Evolutionary conservation across 2,113 vertebrate species (phyloP), one percentile per base, ranked within the genome.

Genomic region (Dipodomys spectabilis): DNA sequence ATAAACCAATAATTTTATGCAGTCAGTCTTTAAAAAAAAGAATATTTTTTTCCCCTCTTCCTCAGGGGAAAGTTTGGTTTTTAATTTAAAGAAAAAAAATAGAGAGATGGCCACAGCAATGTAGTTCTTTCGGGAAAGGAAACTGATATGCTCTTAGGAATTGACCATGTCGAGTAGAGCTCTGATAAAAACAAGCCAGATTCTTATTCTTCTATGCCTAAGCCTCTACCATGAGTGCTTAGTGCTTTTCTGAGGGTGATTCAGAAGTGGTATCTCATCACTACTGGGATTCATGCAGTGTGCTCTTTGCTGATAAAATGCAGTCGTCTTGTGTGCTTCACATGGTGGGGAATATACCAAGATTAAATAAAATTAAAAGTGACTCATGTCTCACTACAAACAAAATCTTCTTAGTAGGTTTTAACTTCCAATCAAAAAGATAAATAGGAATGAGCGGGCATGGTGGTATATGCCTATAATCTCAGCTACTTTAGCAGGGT

Each of bases 281-380:
- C 73, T 73, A 5, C 39, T 82, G 39, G 65, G 53, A 44, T 77
- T 27, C 82, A 27, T 49, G 20, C 73, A 39, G 45, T 25, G 92
- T 27, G 12, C 20, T 82, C 62, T 60, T 78, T 28, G 16, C 25
- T 65, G 64, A 68, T 81, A 64, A 93, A 93, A 87, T 60, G 23
- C 25, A 44, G 39, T 35, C 45, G 49, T 23, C 39, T 32, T 53
- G 44, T 44, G 45, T 88, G 77, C 67, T 91, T 79, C 65, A 96
- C 71, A 64, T 74, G 65, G 25, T 49, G 12, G 69, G 12, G 67
- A 89, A 82, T 86, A 22, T 44, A 67, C 84, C 86, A 65, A 90
- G 49, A 71, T 80, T 79, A 92, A 94, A 84, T 91, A 78, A 93
- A 95, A 86, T 74, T 68, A 77, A 92, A 92, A 89, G 39, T 78